These are phyloP conservation scores for Numenius phaeopus DNA, from an alignment of 2,797 vertebrate genomes.

Conservation along the genomic window DNA sequence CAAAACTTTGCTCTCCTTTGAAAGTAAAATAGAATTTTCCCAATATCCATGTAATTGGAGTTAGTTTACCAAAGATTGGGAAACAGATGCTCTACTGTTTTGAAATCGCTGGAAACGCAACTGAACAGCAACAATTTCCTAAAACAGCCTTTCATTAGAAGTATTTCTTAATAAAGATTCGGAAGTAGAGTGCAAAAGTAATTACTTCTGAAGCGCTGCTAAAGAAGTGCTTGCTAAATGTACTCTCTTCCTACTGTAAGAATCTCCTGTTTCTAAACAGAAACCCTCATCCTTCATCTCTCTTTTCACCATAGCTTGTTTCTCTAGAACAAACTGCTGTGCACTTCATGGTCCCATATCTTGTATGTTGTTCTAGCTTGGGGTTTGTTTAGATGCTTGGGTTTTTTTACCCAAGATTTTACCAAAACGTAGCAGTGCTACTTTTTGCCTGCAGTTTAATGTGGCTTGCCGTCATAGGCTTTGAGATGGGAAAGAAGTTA, in stretches of 20 bases:
- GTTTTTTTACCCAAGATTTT: background rate
- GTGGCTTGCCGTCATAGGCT: background rate
- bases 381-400: background rate
- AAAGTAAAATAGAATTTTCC: background rate
- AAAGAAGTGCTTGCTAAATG: background rate
- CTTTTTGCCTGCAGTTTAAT: background rate
- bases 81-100: background rate
- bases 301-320: background rate
- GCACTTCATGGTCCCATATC: rapidly evolving
- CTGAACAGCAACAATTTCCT: background rate
- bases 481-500: background rate
- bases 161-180: background rate
- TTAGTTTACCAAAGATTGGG: background rate
- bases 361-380: background rate
- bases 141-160: background rate
- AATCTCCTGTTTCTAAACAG: background rate
- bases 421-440: background rate
- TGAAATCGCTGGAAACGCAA: background rate
- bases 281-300: background rate
- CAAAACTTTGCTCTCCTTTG: background rate
- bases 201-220: background rate
- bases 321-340: background rate
- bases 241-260: background rate
- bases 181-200: background rate
- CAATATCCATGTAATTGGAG: background rate